Conservation (phyloP, 1,140 invertebrate species). For the Solenopsis invicta region DNA sequence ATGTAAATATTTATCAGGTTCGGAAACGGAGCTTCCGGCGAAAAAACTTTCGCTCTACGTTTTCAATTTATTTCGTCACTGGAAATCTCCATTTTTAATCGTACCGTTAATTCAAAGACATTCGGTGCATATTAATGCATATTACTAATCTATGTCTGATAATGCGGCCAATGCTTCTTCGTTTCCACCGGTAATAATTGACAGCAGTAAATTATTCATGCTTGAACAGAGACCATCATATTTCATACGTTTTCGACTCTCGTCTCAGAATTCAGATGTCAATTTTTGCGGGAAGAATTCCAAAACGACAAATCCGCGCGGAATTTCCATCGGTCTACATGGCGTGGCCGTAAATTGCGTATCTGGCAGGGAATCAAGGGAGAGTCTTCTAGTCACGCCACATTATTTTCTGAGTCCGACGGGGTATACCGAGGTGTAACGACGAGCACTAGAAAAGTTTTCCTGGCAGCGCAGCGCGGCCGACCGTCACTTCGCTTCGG, state of each 20-base stretch:
- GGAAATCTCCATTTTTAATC: neutral
- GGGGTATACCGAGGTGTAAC: slow-evolving; percentile 57
- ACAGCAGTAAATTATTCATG: slow-evolving; percentile 24
- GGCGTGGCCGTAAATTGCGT: slow-evolving; percentile 68
- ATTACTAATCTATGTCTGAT: neutral
- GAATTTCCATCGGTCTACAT: slow-evolving; percentile 57
- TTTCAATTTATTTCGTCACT: neutral
- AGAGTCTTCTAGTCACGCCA: slow-evolving; percentile 64
- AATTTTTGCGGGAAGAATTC: slow-evolving; percentile 44
- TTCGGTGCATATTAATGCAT: neutral
- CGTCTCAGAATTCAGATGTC: slow-evolving; percentile 58
- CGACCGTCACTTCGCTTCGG: slow-evolving; percentile 41
- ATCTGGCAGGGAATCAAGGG: slow-evolving; percentile 75
- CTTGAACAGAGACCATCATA: neutral
- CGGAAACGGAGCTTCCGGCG: neutral
- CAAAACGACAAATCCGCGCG: slow-evolving; percentile 34
- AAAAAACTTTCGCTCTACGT: neutral
- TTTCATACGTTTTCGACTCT: neutral
- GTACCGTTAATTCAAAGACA: neutral
- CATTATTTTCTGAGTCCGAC: slow-evolving; percentile 69
- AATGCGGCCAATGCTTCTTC: neutral
- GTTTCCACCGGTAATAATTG: slow-evolving; percentile 10
- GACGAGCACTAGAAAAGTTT: slow-evolving; percentile 53
- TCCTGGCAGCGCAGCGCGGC: slow-evolving; percentile 28
- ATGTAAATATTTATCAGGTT: slow-evolving; percentile 39